A percentile compares a stretch with the other conserved stretches of the same genome.
Conservation (phyloP, 2,797 vertebrate species). For the Setipinna tenuifilis region DNA sequence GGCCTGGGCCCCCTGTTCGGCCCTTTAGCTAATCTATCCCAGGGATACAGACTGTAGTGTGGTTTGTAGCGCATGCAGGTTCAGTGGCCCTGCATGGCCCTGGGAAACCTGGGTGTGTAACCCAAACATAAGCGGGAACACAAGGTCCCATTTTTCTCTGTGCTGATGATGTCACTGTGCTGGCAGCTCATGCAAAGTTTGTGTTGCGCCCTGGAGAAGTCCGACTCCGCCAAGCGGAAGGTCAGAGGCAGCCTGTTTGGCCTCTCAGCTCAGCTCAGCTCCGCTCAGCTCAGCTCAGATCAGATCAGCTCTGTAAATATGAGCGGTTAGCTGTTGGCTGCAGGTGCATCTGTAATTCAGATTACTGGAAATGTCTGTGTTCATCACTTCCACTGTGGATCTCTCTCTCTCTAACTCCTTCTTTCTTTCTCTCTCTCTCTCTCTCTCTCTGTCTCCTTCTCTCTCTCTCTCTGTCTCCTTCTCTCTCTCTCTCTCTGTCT, state of each 20-base stretch:
- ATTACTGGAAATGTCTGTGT: not conserved
- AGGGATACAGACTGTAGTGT: too few species aligned
- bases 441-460: not conserved
- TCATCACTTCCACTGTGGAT: not conserved
- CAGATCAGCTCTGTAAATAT: not conserved
- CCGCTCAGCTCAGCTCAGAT: not conserved
- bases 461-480: not conserved
- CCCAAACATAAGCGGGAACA: not conserved
- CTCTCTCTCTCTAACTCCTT: too few species aligned
- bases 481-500: slow-evolving; percentile 16
- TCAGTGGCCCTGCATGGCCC: not conserved
- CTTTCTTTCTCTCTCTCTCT: too few species aligned
- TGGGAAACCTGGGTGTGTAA: slow-evolving; percentile 4
- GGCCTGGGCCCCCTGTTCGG: too few species aligned
- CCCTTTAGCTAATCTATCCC: too few species aligned
- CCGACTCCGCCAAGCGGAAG: not conserved
- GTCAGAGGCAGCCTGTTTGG: not conserved
- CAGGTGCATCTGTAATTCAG: not conserved
- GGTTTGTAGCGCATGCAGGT: too few species aligned
- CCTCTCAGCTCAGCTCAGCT: not conserved
- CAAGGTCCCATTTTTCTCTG: not conserved
- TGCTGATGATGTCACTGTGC: not conserved
- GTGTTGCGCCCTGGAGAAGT: not conserved
- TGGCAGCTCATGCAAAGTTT: slow-evolving; percentile 1
- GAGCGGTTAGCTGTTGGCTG: not conserved